Base-by-base conservation (phyloP, 92 coral and sea anemone genomes). In the Phenganax marumi region DNA sequence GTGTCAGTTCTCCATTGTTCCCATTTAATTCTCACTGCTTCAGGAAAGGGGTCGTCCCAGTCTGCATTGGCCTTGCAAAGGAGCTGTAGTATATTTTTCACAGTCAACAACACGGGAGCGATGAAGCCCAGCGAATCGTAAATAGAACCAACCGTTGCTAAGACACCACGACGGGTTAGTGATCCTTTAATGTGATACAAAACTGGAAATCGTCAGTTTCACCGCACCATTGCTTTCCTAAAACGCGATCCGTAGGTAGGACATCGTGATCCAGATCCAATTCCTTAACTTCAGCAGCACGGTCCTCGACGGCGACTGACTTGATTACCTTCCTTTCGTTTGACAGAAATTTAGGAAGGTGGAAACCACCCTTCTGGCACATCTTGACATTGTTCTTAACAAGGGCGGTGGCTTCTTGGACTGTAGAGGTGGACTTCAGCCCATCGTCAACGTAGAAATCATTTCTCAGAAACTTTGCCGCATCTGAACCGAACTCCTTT, bases 1-100 rank as follows among this genome's bases (percentile, higher is more conserved):
- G 83, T 56, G 19, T 84, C 84, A 23, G 75, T 10, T 54, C 52
- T 87, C 73, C 82, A 68, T 24, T 48, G 49, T 52, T 54, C 49
- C 39, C 61, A 73, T 50, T 74, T 62, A 62, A 48, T 80, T 52
- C 50, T 62, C 73, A 14, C 47, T 70, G 46, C 70, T 46, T 80
- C 70, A 60, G 58, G 70, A 66, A 49, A 58, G 53, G 76, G n/a
- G 63, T 56, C 63, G 6, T 56, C 63, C 63, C 63, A 76, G 17
- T 23, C 39, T 18, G 33, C 46, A 76, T 60, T 39, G 81, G 43
- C 43, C 43, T 33, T 33, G 43, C 43, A 33, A 33, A 33, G 43
- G 43, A 33, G 43, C 43, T 33, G 43, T 5, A 33, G 43, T 33
- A 33, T 33, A 2, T 5, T 33, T 33, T 33, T 33, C 43, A 2